Evolutionary conservation across 2,113 vertebrate species (phyloP).

Genomic region (Myiozetetes cayanensis): DNA sequence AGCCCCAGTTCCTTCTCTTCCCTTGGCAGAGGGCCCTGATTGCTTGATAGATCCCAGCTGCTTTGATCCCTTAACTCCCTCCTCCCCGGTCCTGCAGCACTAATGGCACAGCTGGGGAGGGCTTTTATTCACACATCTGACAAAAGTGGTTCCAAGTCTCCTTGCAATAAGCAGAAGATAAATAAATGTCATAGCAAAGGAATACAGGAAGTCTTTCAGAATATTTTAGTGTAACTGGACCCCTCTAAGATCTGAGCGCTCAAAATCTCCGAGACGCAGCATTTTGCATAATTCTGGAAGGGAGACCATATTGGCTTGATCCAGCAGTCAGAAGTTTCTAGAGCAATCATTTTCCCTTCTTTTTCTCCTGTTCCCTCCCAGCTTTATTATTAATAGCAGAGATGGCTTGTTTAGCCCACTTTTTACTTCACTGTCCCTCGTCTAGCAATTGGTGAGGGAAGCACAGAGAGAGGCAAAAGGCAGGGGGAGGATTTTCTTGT

Average conservation of each 20-base stretch:
- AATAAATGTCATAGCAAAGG: neutral
- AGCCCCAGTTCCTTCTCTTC: constrained; percentile 3
- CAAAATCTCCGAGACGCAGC: neutral
- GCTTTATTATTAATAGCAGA: neutral
- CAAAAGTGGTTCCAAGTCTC: neutral
- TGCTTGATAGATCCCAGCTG: constrained; percentile 51
- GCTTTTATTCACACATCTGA: neutral
- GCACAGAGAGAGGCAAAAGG: neutral
- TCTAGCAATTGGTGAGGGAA: neutral
- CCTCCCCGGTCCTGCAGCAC: neutral
- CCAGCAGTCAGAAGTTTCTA: neutral
- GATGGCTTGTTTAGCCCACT: neutral
- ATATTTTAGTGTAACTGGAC: neutral
- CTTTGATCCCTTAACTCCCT: constrained; percentile 55
- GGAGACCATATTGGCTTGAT: neutral
- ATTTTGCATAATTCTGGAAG: neutral
- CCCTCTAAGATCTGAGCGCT: neutral
- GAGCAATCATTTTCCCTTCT: neutral
- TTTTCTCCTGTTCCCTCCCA: neutral
- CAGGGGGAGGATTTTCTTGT: neutral
- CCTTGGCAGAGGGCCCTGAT: constrained; percentile 12
- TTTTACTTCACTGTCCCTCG: neutral
- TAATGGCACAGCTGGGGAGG: neutral
- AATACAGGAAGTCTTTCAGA: neutral
- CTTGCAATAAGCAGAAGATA: neutral